A percentile compares a stretch with the other conserved stretches of the same genome.
Conservation (phyloP, 2,113 vertebrate genomes). For the Labeo catla region DNA sequence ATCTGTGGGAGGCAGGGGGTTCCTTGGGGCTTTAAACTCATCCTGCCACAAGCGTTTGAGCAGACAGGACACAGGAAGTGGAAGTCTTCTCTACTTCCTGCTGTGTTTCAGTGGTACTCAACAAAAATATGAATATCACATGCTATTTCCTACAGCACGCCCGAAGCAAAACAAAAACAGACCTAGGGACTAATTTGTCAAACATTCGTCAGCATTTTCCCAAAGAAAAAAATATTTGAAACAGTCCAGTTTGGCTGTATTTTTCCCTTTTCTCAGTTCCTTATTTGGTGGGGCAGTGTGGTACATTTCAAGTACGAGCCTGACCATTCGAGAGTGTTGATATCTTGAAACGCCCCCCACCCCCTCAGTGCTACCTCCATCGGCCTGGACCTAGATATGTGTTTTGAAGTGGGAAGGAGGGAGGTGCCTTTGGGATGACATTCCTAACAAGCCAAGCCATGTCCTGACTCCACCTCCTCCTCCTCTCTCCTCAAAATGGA, state of each 20-base stretch:
- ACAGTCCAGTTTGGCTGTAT: background rate
- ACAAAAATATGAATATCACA: constrained; percentile 24
- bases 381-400: constrained; percentile 32
- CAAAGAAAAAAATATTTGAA: background rate
- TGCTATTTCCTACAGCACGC: constrained; percentile 28
- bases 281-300: constrained; percentile 41
- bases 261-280: constrained; percentile 36
- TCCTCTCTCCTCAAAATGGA: constrained; percentile 44
- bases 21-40: constrained; percentile 49
- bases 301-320: constrained; percentile 67
- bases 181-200: constrained; percentile 6
- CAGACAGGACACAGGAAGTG: constrained; percentile 57
- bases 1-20: constrained; percentile 42
- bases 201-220: constrained; percentile 28
- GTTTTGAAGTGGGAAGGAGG: constrained; percentile 37
- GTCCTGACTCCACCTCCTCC: constrained; percentile 55
- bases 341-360: constrained; percentile 45
- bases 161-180: constrained; percentile 6
- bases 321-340: constrained; percentile 51
- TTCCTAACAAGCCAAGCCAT: constrained; percentile 72
- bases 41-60: constrained; percentile 4
- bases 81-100: constrained; percentile 50
- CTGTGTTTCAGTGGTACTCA: constrained; percentile 12
- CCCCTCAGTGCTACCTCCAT: constrained; percentile 32
- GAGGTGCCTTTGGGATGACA: constrained; percentile 47